These are phyloP conservation scores for Anguilla anguilla DNA, from an alignment of 2,797 vertebrate species.

Conservation along the genomic window DNA sequence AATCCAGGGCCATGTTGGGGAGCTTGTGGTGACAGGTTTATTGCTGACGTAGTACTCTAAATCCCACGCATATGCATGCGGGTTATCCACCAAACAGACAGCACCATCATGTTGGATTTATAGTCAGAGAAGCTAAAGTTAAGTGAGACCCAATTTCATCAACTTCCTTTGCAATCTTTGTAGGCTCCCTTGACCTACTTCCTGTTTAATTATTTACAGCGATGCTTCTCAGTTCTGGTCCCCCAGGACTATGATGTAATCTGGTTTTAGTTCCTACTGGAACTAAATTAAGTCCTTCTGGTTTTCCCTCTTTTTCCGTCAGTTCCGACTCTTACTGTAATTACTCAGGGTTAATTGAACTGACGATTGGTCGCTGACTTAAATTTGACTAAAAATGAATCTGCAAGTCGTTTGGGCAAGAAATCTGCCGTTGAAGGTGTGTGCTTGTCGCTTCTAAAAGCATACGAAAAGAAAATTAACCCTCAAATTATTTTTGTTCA, in stretches of 20 bases:
- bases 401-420: not conserved
- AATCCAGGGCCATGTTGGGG: not conserved
- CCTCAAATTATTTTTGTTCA: not conserved
- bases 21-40: not conserved
- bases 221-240: not conserved
- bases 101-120: not conserved
- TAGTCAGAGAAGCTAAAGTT: not conserved
- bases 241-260: not conserved
- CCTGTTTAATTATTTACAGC: conserved; percentile 2
- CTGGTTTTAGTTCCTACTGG: not conserved
- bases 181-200: not conserved
- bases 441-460: not conserved
- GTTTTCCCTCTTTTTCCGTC: not conserved
- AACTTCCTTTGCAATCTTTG: not conserved
- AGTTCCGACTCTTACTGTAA: not conserved
- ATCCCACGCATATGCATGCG: not conserved
- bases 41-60: not conserved
- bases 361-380: not conserved
- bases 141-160: not conserved
- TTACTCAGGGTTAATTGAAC: not conserved
- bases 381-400: not conserved
- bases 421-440: not conserved
- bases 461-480: not conserved
- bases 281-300: not conserved
- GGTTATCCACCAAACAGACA: not conserved